These are phyloP conservation scores for Aphyosemion australe DNA, from an alignment of 2,113 vertebrate genomes.

Conservation along the genomic window DNA sequence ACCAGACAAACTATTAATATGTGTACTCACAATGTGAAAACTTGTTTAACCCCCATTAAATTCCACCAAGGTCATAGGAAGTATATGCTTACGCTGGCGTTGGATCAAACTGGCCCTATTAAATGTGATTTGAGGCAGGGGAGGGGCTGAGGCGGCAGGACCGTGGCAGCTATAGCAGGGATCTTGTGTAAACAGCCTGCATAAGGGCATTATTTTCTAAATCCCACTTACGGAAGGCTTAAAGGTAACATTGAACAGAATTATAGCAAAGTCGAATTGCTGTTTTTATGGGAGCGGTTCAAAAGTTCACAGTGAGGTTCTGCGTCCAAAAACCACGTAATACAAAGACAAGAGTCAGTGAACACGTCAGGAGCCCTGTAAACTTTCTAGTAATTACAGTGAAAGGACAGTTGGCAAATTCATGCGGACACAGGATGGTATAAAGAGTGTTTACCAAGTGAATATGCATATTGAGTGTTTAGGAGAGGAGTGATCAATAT, in stretches of 20 bases:
- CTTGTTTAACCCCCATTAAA: constrained; percentile 99
- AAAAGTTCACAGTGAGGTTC: constrained; percentile 72
- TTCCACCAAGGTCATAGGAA: constrained; percentile 96
- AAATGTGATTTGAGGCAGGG: constrained; percentile 92
- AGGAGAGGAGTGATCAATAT: not conserved
- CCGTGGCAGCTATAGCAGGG: constrained; percentile 66
- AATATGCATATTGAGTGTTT: not conserved
- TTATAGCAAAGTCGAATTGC: constrained; percentile 67
- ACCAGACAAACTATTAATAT: constrained; percentile 96
- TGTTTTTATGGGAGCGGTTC: constrained; percentile 70
- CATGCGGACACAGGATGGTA: not conserved
- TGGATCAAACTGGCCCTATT: constrained; percentile 97
- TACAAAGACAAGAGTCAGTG: constrained; percentile 64
- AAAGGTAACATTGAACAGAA: constrained; percentile 78
- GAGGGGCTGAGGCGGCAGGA: constrained; percentile 50
- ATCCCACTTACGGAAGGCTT: constrained; percentile 78
- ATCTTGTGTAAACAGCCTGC: constrained; percentile 85
- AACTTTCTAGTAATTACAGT: constrained; percentile 57
- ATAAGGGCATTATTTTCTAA: constrained; percentile 95
- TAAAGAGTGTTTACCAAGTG: not conserved
- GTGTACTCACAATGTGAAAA: constrained; percentile 90
- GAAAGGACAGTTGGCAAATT: constrained; percentile 14
- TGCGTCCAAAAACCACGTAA: constrained; percentile 49
- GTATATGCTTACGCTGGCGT: constrained; percentile 94
- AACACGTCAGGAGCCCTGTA: constrained; percentile 53